Conservation (phyloP, 2,888 invertebrate genomes). For the Helicoverpa assulta region DNA sequence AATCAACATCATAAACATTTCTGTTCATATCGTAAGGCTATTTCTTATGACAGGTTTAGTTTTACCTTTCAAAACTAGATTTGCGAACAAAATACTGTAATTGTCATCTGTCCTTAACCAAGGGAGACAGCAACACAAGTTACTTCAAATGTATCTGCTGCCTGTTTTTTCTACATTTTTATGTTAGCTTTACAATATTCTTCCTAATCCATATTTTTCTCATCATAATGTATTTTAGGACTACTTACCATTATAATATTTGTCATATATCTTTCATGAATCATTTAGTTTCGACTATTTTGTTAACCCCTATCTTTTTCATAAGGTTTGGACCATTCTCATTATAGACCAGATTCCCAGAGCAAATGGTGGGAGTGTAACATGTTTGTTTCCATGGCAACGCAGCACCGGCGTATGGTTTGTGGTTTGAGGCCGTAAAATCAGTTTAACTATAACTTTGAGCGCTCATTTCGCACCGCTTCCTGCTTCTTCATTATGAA, state of each 20-base stretch:
- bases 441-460: constrained; percentile 50
- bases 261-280: too few relatives aligned
- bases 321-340: background rate
- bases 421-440: constrained; percentile 51
- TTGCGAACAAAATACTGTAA: constrained; percentile 14
- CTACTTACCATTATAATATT: too few relatives aligned
- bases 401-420: constrained; percentile 18
- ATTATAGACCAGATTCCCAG: background rate
- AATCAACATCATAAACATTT: constrained; percentile 47
- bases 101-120: background rate
- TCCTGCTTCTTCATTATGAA: constrained; percentile 51
- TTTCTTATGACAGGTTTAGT: constrained; percentile 35
- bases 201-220: too few relatives aligned
- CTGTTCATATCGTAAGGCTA: constrained; percentile 20
- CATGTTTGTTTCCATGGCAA: constrained; percentile 21
- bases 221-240: too few relatives aligned
- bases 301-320: too few relatives aligned
- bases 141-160: too few relatives aligned
- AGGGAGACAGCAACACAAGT: background rate
- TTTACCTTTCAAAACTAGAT: constrained; percentile 21
- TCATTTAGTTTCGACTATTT: too few relatives aligned
- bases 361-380: background rate
- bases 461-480: constrained; percentile 32
- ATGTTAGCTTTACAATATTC: too few relatives aligned
- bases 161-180: background rate